A percentile compares a stretch with the other conserved stretches of the same genome.
Conservation (phyloP, 2,113 vertebrate genomes). For the Carettochelys insculpta region DNA sequence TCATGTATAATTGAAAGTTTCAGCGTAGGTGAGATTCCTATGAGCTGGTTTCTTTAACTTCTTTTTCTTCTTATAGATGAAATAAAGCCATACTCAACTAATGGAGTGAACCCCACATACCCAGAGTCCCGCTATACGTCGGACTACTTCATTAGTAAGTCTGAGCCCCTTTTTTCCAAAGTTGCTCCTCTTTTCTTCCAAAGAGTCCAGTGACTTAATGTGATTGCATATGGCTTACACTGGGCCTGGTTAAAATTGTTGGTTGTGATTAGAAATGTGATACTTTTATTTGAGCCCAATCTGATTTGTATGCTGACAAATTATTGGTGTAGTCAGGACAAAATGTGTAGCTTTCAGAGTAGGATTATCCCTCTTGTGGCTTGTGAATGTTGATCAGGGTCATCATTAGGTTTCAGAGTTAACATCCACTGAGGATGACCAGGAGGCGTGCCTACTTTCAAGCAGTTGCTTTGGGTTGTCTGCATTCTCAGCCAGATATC, state of each 20-base stretch:
- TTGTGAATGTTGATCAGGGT: neutral
- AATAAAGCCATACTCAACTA: conserved; percentile 90
- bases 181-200: neutral
- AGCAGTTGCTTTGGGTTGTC: neutral
- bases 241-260: neutral
- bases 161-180: neutral
- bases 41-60: conserved; percentile 30
- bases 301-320: neutral
- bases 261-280: neutral
- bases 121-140: conserved; percentile 96
- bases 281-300: neutral
- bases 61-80: conserved; percentile 85
- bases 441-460: neutral
- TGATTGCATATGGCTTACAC: neutral
- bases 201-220: neutral
- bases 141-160: conserved; percentile 99
- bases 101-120: conserved; percentile 86
- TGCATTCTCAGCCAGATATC: neutral
- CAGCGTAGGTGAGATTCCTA: fast-evolving
- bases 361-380: neutral
- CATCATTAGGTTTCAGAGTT: neutral
- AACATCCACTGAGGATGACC: neutral
- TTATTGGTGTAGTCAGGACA: neutral
- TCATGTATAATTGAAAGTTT: neutral
- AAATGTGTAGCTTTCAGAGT: neutral